Base-by-base conservation (phyloP, 2,113 vertebrate genomes). In the Tyto alba region DNA sequence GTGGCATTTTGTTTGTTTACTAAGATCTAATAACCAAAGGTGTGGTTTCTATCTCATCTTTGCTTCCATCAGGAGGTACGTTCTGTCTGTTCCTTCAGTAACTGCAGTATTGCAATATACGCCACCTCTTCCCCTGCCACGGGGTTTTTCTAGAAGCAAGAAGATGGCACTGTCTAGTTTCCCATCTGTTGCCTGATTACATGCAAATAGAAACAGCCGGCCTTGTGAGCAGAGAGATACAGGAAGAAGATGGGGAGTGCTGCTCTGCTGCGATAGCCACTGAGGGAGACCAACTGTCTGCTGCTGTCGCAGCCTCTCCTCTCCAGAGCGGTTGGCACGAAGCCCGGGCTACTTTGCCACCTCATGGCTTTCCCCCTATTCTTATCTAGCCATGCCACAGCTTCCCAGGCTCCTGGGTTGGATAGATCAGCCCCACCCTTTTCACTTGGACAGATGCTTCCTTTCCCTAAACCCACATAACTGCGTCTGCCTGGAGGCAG, bases 371-470 rank as follows among this genome's bases (percentile, higher is more conserved):
- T 19, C 73, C 57, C 18, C 19, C 11, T 32, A 26, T 60, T 53
- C 68, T 96, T 95, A 97, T 96, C 95, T 77, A 5, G n/a, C 72
- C 10, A 0, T 45, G 41, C 68, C 92, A 76, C 53, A 43, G 89
- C 80, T 86, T 72, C 84, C 82, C 72, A 40, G 63, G 40, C 80
- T 68, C 63, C 80, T 77, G 57, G 55, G 36, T 22, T 19, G 19
- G 79, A 56, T 12, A 88, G 52, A 68, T 60, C 50, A 16, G 68
- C 86, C 47, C 21, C 85, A 67, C 86, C 93, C 68, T 30, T 32
- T 29, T 10, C 19, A 4, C 56, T 78, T 15, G 81, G 69, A 13
- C 38, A 50, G 75, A 68, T 11, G 17, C 63, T 83, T 56, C 85
- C 60, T 43, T 45, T 22, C 75, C 48, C 13, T 30, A 16, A 32